Conservation (phyloP, 2,113 vertebrate genomes). For the Petaurus breviceps region DNA sequence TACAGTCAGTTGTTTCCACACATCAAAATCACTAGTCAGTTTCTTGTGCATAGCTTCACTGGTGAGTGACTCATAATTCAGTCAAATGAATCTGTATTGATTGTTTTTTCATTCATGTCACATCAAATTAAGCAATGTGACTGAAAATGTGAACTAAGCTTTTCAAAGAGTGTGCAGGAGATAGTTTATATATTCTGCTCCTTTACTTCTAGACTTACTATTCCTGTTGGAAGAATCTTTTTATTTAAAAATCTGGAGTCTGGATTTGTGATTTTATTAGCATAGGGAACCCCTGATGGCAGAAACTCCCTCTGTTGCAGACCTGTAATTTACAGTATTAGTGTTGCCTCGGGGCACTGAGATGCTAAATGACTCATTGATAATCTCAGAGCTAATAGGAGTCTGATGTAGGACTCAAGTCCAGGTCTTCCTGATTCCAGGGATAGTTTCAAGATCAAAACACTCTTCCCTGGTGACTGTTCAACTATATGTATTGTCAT, state of each 20-base stretch:
- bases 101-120: constrained; percentile 48
- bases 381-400: background rate
- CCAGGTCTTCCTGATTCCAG: background rate
- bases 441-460: background rate
- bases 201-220: constrained; percentile 2
- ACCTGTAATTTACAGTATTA: background rate
- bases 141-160: constrained; percentile 52
- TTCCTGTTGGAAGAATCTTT: background rate
- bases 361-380: background rate
- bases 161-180: constrained; percentile 45
- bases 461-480: background rate
- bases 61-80: constrained; percentile 33
- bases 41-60: background rate
- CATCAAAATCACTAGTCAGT: background rate
- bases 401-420: background rate
- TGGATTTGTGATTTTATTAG: background rate
- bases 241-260: background rate
- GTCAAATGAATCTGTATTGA: constrained; percentile 35
- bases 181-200: constrained; percentile 25
- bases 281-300: background rate
- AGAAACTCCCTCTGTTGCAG: background rate
- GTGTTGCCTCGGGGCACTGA: background rate
- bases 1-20: background rate
- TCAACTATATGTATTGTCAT: background rate
- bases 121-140: constrained; percentile 57